phyloP scores from a whole-genome alignment of 2,113 vertebrate genomes.

The Thermophis baileyi region DNA sequence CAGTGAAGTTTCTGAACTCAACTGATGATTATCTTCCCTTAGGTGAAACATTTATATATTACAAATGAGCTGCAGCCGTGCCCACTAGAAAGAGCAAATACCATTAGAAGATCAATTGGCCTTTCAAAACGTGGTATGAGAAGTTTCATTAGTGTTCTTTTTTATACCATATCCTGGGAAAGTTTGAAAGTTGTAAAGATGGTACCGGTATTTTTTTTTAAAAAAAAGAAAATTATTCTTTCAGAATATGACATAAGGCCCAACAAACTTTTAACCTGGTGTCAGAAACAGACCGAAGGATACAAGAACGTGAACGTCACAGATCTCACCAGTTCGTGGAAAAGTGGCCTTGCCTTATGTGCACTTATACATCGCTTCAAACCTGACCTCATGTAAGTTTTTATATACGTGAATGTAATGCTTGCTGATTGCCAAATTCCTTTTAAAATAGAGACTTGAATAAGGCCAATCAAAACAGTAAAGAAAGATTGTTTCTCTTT shows the following conservation, averaged over 20 bases:
- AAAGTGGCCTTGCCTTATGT: slow-evolving; percentile 85
- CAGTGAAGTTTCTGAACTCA: neutral
- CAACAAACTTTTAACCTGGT: slow-evolving; percentile 90
- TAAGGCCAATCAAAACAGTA: neutral
- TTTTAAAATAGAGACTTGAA: neutral
- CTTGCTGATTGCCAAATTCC: neutral
- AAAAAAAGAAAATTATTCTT: neutral
- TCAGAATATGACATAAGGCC: slow-evolving; percentile 90
- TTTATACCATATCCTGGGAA: neutral
- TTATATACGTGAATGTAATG: neutral
- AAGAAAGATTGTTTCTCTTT: neutral
- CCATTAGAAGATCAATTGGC: slow-evolving; percentile 84
- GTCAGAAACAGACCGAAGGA: slow-evolving; percentile 90
- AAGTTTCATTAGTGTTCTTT: neutral
- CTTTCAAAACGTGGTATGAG: slow-evolving; percentile 79
- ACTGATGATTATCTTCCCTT: slow-evolving; percentile 3
- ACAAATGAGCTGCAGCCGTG: slow-evolving; percentile 80
- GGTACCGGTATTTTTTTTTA: neutral
- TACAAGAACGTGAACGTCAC: slow-evolving; percentile 81
- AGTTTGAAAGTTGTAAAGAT: neutral
- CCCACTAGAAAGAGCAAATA: slow-evolving; percentile 79
- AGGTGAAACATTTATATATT: slow-evolving; percentile 91
- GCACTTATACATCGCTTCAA: slow-evolving; percentile 93
- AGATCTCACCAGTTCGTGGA: slow-evolving; percentile 87
- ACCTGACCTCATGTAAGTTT: slow-evolving; percentile 89